Percentiles rank a stretch among this genome's conserved stretches.
Evolutionary conservation across 2,888 invertebrate genomes (phyloP).

Genomic region (Dilophus febrilis): DNA sequence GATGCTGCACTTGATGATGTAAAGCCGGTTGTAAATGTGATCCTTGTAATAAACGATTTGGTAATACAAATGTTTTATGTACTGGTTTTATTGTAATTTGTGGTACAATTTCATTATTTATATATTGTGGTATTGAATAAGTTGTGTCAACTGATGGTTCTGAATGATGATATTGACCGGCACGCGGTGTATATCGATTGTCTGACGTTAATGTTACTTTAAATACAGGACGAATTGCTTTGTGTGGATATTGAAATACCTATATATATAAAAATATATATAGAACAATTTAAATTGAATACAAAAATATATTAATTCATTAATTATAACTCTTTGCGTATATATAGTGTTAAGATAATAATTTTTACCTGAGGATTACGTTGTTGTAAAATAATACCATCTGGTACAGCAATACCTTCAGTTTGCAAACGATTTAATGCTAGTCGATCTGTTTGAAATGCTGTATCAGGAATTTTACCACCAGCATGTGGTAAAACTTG

Average conservation of each 20-base stretch:
- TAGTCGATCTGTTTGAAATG: constrained; percentile 40
- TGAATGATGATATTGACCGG: constrained; percentile 28
- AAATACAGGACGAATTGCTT: constrained; percentile 23
- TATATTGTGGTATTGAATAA: constrained; percentile 34
- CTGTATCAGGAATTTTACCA: constrained; percentile 45
- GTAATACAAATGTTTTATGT: constrained; percentile 21
- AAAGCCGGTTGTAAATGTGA: background rate
- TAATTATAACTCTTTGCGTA: background rate
- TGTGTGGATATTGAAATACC: constrained; percentile 26
- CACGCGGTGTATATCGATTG: constrained; percentile 33
- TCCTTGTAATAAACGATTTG: constrained; percentile 18
- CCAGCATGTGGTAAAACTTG: constrained; percentile 41
- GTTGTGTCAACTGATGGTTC: constrained; percentile 38
- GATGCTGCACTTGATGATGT: background rate
- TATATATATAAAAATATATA: constrained; percentile 7
- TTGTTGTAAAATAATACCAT: constrained; percentile 38
- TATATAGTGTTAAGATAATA: background rate
- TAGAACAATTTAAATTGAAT: background rate
- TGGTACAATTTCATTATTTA: constrained; percentile 15
- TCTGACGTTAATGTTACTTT: constrained; percentile 35
- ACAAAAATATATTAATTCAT: background rate
- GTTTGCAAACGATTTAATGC: constrained; percentile 41
- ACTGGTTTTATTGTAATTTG: constrained; percentile 19
- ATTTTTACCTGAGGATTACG: constrained; percentile 25
- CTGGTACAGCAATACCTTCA: constrained; percentile 41